Percentiles rank a stretch among this genome's conserved stretches.
These are phyloP conservation scores for Tetraodon nigroviridis DNA, from an alignment of 2,113 vertebrate genomes.

Conservation along the genomic window DNA sequence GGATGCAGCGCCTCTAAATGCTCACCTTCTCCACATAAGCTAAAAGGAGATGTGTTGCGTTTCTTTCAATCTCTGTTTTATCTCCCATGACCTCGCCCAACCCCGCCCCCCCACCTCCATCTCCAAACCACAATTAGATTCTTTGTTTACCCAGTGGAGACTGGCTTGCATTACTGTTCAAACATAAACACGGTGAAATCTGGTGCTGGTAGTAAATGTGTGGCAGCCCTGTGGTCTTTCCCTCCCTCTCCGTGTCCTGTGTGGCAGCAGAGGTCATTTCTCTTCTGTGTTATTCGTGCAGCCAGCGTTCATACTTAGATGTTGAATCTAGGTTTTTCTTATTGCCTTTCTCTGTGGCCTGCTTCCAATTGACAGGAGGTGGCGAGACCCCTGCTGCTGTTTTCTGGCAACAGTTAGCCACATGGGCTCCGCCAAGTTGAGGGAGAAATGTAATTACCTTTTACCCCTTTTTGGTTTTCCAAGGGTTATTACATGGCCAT, in stretches of 20 bases:
- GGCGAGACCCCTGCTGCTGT: conserved; percentile 55
- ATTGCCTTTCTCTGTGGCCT: conserved; percentile 68
- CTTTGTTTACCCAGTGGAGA: conserved; percentile 69
- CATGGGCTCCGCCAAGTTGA: conserved; percentile 37
- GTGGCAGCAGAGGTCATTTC: conserved; percentile 57
- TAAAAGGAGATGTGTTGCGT: conserved; percentile 11
- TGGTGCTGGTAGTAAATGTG: conserved; percentile 61
- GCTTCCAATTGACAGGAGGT: conserved; percentile 61
- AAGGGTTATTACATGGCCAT: conserved; percentile 57
- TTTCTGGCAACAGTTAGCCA: conserved; percentile 54
- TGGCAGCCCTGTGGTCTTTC: conserved; percentile 55
- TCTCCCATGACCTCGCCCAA: conserved; percentile 26
- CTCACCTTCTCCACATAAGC: not conserved
- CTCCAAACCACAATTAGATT: conserved; percentile 68
- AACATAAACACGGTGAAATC: conserved; percentile 71
- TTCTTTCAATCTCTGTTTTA: conserved; percentile 36
- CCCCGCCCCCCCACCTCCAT: conserved; percentile 30
- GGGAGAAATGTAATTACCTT: conserved; percentile 43
- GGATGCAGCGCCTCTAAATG: not conserved
- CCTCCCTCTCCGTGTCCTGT: conserved; percentile 25
- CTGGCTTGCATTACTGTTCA: conserved; percentile 71
- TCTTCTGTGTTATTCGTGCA: conserved; percentile 60
- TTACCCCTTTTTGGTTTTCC: conserved; percentile 46
- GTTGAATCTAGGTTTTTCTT: conserved; percentile 54
- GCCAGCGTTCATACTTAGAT: conserved; percentile 54